phyloP scores from a whole-genome alignment of 2,888 invertebrate genomes.

The Aromia moschata region DNA sequence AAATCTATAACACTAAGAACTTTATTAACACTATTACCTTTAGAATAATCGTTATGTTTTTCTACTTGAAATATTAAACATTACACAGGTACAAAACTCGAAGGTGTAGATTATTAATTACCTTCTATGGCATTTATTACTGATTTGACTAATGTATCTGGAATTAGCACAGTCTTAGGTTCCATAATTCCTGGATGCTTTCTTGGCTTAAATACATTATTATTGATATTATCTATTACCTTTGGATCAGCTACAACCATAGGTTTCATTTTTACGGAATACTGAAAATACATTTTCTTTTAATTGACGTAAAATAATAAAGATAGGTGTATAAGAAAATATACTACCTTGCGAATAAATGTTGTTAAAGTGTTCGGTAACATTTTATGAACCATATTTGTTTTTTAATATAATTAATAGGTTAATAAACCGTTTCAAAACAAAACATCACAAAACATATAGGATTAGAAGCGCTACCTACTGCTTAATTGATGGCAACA shows the following conservation, averaged over 20 bases:
- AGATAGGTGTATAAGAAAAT: not conserved
- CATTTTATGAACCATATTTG: not conserved
- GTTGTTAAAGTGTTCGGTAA: not conserved
- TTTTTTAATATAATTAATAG: not conserved
- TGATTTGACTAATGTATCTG: conserved; percentile 69
- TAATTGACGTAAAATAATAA: too few species aligned
- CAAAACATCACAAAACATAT: not conserved
- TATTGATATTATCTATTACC: conserved; percentile 65
- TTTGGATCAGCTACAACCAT: conserved; percentile 65
- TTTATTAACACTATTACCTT: too few species aligned
- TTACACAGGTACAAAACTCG: too few species aligned
- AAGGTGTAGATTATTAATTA: too few species aligned
- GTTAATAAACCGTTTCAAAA: not conserved
- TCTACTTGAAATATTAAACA: too few species aligned
- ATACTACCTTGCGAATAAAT: conserved; percentile 9
- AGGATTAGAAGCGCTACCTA: not conserved
- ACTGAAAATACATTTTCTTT: too few species aligned
- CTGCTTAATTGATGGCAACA: too few species aligned
- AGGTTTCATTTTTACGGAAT: conserved; percentile 14
- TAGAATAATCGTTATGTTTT: too few species aligned
- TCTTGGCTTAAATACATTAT: conserved; percentile 69
- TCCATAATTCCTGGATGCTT: conserved; percentile 78
- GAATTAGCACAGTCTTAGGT: conserved; percentile 67
- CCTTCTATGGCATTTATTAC: conserved; percentile 66
- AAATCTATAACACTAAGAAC: too few species aligned